Base-by-base conservation (phyloP, 2,888 invertebrate genomes). In the Tetanocera ferruginea region DNA sequence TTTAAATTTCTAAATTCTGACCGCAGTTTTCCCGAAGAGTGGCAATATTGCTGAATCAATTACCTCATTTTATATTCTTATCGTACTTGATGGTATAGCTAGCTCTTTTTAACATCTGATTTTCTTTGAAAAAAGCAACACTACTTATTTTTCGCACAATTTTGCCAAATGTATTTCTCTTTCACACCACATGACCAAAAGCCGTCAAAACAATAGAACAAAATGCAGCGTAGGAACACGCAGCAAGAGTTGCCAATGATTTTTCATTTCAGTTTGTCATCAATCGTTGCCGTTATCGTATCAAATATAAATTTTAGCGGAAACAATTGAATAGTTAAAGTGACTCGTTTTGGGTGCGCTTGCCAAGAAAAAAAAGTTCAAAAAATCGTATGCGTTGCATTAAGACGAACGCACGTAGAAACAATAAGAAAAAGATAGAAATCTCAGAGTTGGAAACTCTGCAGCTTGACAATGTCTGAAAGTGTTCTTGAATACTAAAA, bases 251-350 rank as follows among this genome's bases (percentile, higher is more conserved):
- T 28, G 51, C 51, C 69, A 51, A 51, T 6, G 28, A 5, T 49
- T 66, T 75, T 43, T 52, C 74, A 52, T 66, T 52, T 75, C 74
- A 75, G 74, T 75, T 66, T 25, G 34, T 25, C 28, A 19, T 66
- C 64, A 66, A 66, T 52, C 34, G 74, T 64, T 52, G 74, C 31
- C 51, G 49, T 51, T 23, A 28, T 74, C 51, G 51, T 55, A 25
- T 19, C 69, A 19, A n/a, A n/a, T n/a, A n/a, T n/a, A n/a, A n/a
- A 19, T 31, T 28, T 64, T 11, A 64, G 31, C 64, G 64, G 31
- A 31, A 9, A 5, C 31, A 64, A n/a, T 28, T 31, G 31, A 28
- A n/a, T 0, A 17, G 5, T 31, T 8, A 19, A 1, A 17, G 34
- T 34, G 64, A 17, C 34, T 64, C 34, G 19, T 66, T 25, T 70